Conservation (phyloP, 2,888 invertebrate genomes). For the Rhingia rostrata region DNA sequence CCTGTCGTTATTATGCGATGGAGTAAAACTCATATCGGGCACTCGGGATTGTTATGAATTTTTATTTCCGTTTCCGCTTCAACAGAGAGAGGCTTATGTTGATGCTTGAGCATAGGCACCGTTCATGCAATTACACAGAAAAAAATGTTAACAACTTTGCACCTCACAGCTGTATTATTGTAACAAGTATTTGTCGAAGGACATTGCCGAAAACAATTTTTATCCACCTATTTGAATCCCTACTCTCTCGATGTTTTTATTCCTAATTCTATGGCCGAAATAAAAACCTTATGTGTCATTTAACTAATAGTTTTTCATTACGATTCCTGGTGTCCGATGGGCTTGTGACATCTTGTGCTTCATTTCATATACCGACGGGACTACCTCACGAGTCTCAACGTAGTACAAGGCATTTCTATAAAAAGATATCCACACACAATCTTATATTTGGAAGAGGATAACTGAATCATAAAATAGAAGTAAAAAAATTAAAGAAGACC, state of each 20-base stretch:
- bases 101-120: constrained; percentile 5
- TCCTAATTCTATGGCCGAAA: not conserved
- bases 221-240: constrained; percentile 1
- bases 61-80: constrained; percentile 51
- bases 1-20: constrained; percentile 44
- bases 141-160: constrained; percentile 22
- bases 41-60: constrained; percentile 22
- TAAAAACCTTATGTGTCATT: constrained; percentile 31
- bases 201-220: constrained; percentile 1
- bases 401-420: constrained; percentile 3
- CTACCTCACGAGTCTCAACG: constrained; percentile 5
- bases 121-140: constrained; percentile 9
- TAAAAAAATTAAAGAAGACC: not conserved
- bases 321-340: constrained; percentile 36
- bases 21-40: constrained; percentile 33
- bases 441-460: constrained; percentile 49
- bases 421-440: constrained; percentile 7
- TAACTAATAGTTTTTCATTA: constrained; percentile 26
- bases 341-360: constrained; percentile 35
- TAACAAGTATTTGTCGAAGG: not conserved
- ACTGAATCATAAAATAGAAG: constrained; percentile 59
- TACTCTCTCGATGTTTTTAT: not conserved
- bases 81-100: not conserved
- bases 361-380: constrained; percentile 9
- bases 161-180: constrained; percentile 16